phyloP scores from a whole-genome alignment of 2,888 invertebrate species.

The Chaitophorus viminalis region DNA sequence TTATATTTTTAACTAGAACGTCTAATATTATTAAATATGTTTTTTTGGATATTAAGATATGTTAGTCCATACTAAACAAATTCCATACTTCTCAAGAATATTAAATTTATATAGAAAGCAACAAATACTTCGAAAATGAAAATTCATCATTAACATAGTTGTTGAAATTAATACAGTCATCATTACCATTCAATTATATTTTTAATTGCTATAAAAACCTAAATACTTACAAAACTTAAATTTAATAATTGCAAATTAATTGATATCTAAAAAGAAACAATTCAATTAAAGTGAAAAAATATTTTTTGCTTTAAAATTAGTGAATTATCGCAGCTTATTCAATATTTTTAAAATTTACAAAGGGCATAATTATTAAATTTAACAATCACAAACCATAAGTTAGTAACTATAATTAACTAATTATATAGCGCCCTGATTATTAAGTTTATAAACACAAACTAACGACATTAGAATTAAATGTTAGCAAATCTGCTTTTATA shows the following conservation, averaged over 20 bases:
- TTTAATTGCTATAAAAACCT: slow-evolving; percentile 23
- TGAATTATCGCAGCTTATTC: slow-evolving; percentile 42
- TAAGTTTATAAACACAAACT: slow-evolving; percentile 49
- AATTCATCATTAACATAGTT: neutral
- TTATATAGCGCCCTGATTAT: slow-evolving; percentile 49
- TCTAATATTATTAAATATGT: neutral
- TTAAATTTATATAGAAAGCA: neutral
- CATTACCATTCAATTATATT: neutral
- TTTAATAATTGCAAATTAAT: neutral
- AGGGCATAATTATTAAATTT: slow-evolving; percentile 35
- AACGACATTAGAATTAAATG: slow-evolving; percentile 28
- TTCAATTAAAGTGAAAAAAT: slow-evolving; percentile 26
- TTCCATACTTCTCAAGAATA: neutral
- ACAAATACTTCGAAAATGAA: neutral
- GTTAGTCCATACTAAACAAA: slow-evolving; percentile 30
- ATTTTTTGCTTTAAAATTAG: slow-evolving; percentile 26
- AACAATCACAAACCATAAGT: slow-evolving; percentile 47
- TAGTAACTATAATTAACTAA: slow-evolving; percentile 58
- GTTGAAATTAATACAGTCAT: neutral
- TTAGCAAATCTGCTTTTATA: slow-evolving; percentile 31
- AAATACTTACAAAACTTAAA: slow-evolving; percentile 15
- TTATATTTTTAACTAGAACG: neutral
- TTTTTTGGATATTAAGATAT: slow-evolving; percentile 17
- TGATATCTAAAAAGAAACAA: slow-evolving; percentile 16
- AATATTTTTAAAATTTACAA: slow-evolving; percentile 30